Evolutionary conservation across 1,140 invertebrate genomes (phyloP).

Genomic region (Macrobrachium rosenbergii): DNA sequence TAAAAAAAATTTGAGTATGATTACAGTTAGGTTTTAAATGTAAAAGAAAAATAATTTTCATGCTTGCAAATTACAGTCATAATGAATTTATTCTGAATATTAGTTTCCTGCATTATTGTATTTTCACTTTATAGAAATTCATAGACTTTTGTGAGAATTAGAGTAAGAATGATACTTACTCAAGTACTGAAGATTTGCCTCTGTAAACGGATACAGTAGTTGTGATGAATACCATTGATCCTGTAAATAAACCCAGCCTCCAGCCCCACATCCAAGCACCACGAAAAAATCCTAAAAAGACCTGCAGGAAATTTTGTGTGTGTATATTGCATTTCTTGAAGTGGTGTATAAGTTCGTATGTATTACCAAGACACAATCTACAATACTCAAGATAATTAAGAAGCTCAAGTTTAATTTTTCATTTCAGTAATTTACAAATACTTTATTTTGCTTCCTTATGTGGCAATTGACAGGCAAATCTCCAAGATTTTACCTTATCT

Average conservation of each 20-base stretch:
- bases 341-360: not conserved
- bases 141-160: too few relatives aligned
- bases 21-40: too few relatives aligned
- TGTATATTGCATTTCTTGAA: not conserved
- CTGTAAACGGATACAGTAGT: conserved; percentile 38
- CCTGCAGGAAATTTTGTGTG: conserved; percentile 1
- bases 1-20: not conserved
- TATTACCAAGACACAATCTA: not conserved
- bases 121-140: too few relatives aligned
- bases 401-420: too few relatives aligned
- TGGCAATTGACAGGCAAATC: too few relatives aligned
- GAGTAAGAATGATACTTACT: conserved; percentile 30
- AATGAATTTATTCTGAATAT: too few relatives aligned
- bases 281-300: conserved; percentile 41
- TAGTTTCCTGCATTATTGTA: not conserved
- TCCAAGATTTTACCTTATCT: conserved; percentile 30
- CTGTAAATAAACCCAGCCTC: conserved; percentile 43
- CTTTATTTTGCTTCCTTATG: too few relatives aligned
- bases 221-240: conserved; percentile 42
- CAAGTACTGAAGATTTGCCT: conserved; percentile 41
- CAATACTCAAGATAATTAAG: too few relatives aligned
- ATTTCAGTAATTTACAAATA: too few relatives aligned
- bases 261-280: conserved; percentile 49
- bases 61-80: too few relatives aligned
- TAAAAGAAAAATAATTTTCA: not conserved